Base-by-base conservation (phyloP, 37 sponge, comb jelly and placozoan genomes). In the Haliclona indistincta region DNA sequence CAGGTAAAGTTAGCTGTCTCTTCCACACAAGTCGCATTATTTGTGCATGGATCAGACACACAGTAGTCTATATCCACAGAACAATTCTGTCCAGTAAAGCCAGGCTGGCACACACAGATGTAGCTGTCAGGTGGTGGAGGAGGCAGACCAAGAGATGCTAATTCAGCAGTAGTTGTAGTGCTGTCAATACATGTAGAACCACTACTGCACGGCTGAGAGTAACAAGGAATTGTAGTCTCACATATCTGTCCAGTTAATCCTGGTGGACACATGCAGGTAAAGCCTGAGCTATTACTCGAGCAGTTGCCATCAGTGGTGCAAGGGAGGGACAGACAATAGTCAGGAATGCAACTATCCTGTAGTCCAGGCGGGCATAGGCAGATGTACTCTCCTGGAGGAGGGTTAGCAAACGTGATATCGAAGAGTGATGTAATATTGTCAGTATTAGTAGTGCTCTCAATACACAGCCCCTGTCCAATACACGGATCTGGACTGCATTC, bases 201-300 rank as follows among this genome's bases (percentile, higher is more conserved):
- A 70, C 80, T 90, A 34, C 53, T 13, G 67, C 91, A 90, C 5
- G 75, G 85, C 0, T 53, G 4, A 2, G 67, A n/a, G 20, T 3
- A n/a, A 45, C 80, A 80, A 5, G 35, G 67, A 38, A 61, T 35
- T 11, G 29, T 10, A 1, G 26, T 64, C 2, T 81, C 67, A 67
- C 86, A 85, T 2, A 22, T 22, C 3, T 8, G 1, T 28, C 86
- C 86, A 33, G 81, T 86, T 39, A 26, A 80, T 1, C 81, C 81
- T 29, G 61, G 36, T 2, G 52, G 42, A 75, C 88, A 87, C 22
- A 20, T n/a, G 54, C 87, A 86, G 7, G 32, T 17, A 43, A 68
- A 81, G 7, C 60, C 60, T 25, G 7, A n/a, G n/a, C 28, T 26
- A 58, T 58, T 26, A 7, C 22, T 26, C 7, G 60, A 7, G n/a